Evolutionary conservation across 2,113 vertebrate species (phyloP).

Genomic region (Coptodon rendalli): DNA sequence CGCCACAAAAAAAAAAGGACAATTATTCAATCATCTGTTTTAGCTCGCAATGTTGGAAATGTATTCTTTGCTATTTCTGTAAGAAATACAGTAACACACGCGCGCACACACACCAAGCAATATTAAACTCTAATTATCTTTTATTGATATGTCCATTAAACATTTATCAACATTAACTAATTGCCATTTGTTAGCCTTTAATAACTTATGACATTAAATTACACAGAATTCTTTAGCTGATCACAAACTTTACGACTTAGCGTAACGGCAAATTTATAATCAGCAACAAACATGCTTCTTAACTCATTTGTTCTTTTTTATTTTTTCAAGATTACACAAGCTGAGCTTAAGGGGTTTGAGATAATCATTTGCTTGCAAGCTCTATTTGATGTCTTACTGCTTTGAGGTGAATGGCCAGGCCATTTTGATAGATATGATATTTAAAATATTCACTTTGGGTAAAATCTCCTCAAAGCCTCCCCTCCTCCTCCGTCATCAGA

Average conservation of each 20-base stretch:
- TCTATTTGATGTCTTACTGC: background rate
- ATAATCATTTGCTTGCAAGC: background rate
- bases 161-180: slow-evolving; percentile 47
- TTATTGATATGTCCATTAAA: slow-evolving; percentile 57
- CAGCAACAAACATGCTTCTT: background rate
- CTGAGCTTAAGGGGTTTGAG: background rate
- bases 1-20: background rate
- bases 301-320: background rate
- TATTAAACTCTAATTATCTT: slow-evolving; percentile 31
- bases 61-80: background rate
- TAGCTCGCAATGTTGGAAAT: background rate
- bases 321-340: background rate
- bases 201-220: slow-evolving; percentile 46
- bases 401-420: background rate
- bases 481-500: background rate
- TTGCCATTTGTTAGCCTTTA: slow-evolving; percentile 39
- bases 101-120: background rate
- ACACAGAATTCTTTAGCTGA: slow-evolving; percentile 23
- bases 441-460: background rate
- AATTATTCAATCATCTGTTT: background rate
- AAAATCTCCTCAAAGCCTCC: background rate
- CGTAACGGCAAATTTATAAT: background rate
- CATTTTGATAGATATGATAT: slow-evolving; percentile 11
- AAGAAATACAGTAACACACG: background rate
- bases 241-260: background rate